phyloP scores from a whole-genome alignment of 2,113 vertebrate species.

The Nesoenas mayeri region DNA sequence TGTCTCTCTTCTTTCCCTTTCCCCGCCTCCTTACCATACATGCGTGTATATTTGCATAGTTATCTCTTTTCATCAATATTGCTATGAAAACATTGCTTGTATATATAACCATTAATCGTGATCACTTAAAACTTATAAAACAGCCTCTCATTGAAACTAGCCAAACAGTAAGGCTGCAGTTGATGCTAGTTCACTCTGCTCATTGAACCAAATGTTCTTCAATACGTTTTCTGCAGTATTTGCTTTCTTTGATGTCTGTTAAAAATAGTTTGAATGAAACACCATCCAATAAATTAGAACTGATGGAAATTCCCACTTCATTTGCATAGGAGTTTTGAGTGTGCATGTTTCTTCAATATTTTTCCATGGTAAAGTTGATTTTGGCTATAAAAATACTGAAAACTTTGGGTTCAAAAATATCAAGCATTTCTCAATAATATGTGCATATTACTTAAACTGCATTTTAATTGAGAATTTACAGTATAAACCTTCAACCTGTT shows the following conservation, averaged over 20 bases:
- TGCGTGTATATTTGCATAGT: background rate
- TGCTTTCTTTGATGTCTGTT: background rate
- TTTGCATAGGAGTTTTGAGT: background rate
- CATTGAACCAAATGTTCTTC: slow-evolving; percentile 19
- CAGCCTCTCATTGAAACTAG: background rate
- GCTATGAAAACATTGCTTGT: background rate
- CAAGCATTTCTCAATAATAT: background rate
- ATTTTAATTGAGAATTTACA: background rate
- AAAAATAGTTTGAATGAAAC: slow-evolving; percentile 30
- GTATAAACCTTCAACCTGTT: background rate
- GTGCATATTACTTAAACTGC: background rate
- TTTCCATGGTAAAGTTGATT: background rate
- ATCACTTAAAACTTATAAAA: background rate
- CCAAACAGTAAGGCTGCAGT: background rate
- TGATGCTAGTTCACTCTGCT: background rate
- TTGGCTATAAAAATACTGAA: background rate
- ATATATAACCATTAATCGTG: background rate
- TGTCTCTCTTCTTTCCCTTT: background rate
- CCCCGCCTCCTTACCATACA: background rate
- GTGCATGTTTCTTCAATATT: background rate
- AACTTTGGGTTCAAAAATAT: background rate
- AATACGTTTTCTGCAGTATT: slow-evolving; percentile 20
- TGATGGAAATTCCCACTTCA: slow-evolving; percentile 10
- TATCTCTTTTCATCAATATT: background rate
- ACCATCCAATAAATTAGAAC: background rate